A percentile compares a stretch with the other conserved stretches of the same genome.
Conservation (phyloP, 2,113 vertebrate species). For the Toxostoma redivivum region DNA sequence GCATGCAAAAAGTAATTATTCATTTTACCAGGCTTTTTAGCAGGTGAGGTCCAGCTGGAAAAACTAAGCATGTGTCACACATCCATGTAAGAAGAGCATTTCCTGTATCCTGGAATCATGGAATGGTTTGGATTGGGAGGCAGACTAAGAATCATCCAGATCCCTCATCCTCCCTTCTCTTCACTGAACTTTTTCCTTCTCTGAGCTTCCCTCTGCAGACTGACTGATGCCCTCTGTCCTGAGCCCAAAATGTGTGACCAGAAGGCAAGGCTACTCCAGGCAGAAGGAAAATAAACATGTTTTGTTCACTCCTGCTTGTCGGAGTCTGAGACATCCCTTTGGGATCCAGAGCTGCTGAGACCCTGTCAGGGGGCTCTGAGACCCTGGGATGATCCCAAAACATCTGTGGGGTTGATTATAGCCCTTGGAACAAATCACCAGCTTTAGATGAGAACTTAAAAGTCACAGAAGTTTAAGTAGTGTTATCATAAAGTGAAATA, state of each 20-base stretch:
- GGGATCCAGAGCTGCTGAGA: too few relatives aligned
- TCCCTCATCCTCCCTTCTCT: neutral
- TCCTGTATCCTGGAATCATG: neutral
- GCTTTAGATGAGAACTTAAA: too few relatives aligned
- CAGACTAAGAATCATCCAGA: neutral
- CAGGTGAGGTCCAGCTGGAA: neutral
- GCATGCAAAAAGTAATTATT: neutral
- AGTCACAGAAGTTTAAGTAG: too few relatives aligned
- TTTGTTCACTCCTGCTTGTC: neutral
- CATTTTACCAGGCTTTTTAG: neutral
- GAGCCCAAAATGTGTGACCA: neutral
- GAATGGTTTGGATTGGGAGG: neutral
- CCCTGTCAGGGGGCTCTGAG: too few relatives aligned
- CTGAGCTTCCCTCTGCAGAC: neutral
- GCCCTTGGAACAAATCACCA: too few relatives aligned
- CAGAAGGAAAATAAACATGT: neutral
- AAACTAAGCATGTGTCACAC: neutral
- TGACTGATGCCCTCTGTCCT: neutral
- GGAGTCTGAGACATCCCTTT: too few relatives aligned
- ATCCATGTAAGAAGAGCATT: neutral
- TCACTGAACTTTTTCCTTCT: neutral
- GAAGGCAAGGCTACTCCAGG: neutral
- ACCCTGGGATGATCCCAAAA: too few relatives aligned
- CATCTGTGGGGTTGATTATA: too few relatives aligned
- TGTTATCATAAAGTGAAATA: too few relatives aligned